Evolutionary conservation across 2,888 invertebrate genomes (phyloP).

Genomic region (Cataglyphis livida): DNA sequence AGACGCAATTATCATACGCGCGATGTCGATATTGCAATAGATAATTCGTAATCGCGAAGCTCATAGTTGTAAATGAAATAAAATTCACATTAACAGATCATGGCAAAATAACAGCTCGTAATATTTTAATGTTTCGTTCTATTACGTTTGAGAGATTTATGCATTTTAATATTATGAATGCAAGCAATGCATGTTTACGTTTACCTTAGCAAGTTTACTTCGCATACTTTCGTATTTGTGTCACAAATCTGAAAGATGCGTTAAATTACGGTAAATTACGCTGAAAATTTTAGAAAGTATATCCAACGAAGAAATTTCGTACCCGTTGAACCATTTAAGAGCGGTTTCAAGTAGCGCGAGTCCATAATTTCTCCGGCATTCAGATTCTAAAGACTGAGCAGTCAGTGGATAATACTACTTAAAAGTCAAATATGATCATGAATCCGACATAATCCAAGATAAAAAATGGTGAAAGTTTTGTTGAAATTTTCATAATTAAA

Average conservation of each 20-base stretch:
- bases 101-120: not conserved
- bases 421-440: conserved; percentile 31
- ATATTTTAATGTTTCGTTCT: not conserved
- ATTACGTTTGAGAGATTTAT: not conserved
- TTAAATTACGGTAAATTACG: not conserved
- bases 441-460: not conserved
- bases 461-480: conserved; percentile 11
- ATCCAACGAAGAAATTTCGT: not conserved
- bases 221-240: not conserved
- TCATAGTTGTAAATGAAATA: not conserved
- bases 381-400: not conserved
- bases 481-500: conserved; percentile 30
- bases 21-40: conserved; percentile 6
- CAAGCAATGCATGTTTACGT: not conserved
- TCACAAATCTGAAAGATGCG: not conserved
- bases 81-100: not conserved
- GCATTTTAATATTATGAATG: not conserved
- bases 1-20: not conserved
- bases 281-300: not conserved
- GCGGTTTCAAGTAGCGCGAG: not conserved
- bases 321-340: not conserved
- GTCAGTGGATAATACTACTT: not conserved
- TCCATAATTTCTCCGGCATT: conserved; percentile 1
- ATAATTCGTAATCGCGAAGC: not conserved
- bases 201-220: not conserved